A percentile compares a stretch with the other conserved stretches of the same genome.
Conservation (phyloP, 2,797 vertebrate genomes). For the Odontamblyopus lacepedii region DNA sequence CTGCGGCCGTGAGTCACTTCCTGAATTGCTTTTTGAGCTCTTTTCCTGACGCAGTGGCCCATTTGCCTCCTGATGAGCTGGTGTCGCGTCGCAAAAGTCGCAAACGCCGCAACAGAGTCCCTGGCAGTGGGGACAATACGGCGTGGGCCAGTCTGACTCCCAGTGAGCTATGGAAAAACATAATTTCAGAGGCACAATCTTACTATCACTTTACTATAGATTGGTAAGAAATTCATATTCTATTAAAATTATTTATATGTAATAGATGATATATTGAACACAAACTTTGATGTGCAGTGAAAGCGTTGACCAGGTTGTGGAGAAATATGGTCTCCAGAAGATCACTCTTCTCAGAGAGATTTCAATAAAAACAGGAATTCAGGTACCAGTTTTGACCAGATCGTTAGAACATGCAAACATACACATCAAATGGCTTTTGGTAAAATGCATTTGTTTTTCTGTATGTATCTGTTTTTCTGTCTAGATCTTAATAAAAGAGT, state of each 20-base stretch:
- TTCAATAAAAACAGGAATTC: slow-evolving; percentile 95
- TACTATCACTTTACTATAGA: slow-evolving; percentile 91
- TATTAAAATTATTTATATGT: not conserved
- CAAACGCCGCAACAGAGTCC: slow-evolving; percentile 91
- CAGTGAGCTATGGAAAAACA: slow-evolving; percentile 94
- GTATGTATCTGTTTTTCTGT: slow-evolving; percentile 7
- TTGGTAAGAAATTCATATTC: slow-evolving; percentile 76
- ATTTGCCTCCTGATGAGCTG: slow-evolving; percentile 92
- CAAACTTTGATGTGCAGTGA: slow-evolving; percentile 76
- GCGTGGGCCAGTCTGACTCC: slow-evolving; percentile 95
- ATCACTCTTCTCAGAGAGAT: slow-evolving; percentile 93
- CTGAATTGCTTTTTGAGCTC: slow-evolving; percentile 98
- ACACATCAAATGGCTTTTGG: not conserved
- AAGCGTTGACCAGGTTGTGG: slow-evolving; percentile 91
- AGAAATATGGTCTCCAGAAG: slow-evolving; percentile 91
- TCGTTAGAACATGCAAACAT: not conserved
- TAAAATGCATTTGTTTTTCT: slow-evolving; percentile 7
- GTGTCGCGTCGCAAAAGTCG: slow-evolving; percentile 94
- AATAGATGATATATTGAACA: not conserved
- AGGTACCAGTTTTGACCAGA: slow-evolving; percentile 73
- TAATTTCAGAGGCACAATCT: slow-evolving; percentile 87
- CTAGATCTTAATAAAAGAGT: slow-evolving; percentile 96
- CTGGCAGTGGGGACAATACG: slow-evolving; percentile 89
- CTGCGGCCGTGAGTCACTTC: slow-evolving; percentile 97
- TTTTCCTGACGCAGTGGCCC: slow-evolving; percentile 92